phyloP scores from a whole-genome alignment of 2,888 invertebrate species.

The Watsonalla binaria region DNA sequence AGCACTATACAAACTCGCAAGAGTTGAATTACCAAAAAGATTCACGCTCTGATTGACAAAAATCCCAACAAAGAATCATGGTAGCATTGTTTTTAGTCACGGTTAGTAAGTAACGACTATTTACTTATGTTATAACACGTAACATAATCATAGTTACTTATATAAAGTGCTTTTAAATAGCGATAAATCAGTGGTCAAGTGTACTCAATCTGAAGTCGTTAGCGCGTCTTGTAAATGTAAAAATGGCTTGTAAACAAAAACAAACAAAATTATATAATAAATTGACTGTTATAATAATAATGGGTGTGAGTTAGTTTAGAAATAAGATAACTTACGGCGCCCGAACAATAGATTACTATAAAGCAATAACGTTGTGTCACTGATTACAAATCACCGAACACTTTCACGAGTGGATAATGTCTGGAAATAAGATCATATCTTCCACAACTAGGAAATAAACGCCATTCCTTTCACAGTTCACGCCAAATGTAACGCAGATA shows the following conservation, averaged over 20 bases:
- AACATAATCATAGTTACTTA: too few species aligned
- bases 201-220: too few species aligned
- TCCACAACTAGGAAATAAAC: slow-evolving; percentile 49
- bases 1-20: neutral
- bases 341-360: slow-evolving; percentile 4
- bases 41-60: slow-evolving; percentile 29
- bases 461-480: slow-evolving; percentile 33
- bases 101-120: slow-evolving; percentile 4
- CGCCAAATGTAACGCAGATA: slow-evolving; percentile 21
- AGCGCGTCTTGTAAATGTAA: too few species aligned
- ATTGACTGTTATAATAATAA: neutral
- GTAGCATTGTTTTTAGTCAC: slow-evolving; percentile 19
- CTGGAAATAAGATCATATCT: slow-evolving; percentile 57
- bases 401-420: slow-evolving; percentile 48
- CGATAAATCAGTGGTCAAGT: too few species aligned
- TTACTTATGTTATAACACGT: neutral
- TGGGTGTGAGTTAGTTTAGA: neutral
- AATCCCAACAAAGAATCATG: slow-evolving; percentile 14
- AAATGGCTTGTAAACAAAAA: neutral
- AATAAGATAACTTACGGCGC: neutral
- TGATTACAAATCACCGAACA: slow-evolving; percentile 22
- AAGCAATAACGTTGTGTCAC: slow-evolving; percentile 24
- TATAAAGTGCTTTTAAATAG: too few species aligned
- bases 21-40: slow-evolving; percentile 21
- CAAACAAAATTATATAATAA: neutral